phyloP scores from a whole-genome alignment of 2,797 vertebrate species.

The Chloroceryle inda region DNA sequence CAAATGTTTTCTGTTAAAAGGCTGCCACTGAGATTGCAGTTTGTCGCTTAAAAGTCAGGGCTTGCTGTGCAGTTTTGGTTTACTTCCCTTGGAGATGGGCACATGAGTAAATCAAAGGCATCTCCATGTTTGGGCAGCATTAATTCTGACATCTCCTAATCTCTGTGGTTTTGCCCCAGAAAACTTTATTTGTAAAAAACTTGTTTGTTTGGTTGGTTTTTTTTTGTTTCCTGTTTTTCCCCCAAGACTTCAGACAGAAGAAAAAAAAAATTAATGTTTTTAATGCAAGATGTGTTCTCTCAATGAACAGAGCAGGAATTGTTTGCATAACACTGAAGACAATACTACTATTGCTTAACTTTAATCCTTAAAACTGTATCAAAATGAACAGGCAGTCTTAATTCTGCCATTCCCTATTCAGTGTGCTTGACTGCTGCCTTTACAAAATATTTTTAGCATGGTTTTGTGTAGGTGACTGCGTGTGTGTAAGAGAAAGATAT shows the following conservation, averaged over 20 bases:
- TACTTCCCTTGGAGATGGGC: not conserved
- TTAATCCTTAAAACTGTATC: not conserved
- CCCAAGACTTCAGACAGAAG: not conserved
- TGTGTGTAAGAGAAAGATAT: conserved; percentile 49
- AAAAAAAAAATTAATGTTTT: not conserved
- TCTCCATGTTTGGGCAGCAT: not conserved
- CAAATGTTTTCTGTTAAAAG: not conserved
- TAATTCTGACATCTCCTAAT: conserved; percentile 10
- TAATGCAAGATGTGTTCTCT: not conserved
- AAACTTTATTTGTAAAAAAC: not conserved
- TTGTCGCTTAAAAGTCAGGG: not conserved
- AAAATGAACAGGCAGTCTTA: conserved; percentile 14
- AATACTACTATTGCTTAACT: conserved; percentile 46
- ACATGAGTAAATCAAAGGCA: not conserved
- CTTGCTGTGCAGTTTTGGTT: not conserved
- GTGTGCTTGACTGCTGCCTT: conserved; percentile 19
- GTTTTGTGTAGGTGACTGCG: conserved; percentile 62
- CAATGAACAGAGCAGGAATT: conserved; percentile 33
- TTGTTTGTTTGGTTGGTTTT: not conserved
- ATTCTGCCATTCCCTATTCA: conserved; percentile 4
- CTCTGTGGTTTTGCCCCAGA: not conserved
- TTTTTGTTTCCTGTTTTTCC: conserved; percentile 40
- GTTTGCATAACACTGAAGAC: not conserved
- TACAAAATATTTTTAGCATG: conserved; percentile 32
- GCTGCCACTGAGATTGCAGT: not conserved